These are phyloP conservation scores for Semotilus atromaculatus DNA, from an alignment of 2,797 vertebrate genomes.

Conservation along the genomic window DNA sequence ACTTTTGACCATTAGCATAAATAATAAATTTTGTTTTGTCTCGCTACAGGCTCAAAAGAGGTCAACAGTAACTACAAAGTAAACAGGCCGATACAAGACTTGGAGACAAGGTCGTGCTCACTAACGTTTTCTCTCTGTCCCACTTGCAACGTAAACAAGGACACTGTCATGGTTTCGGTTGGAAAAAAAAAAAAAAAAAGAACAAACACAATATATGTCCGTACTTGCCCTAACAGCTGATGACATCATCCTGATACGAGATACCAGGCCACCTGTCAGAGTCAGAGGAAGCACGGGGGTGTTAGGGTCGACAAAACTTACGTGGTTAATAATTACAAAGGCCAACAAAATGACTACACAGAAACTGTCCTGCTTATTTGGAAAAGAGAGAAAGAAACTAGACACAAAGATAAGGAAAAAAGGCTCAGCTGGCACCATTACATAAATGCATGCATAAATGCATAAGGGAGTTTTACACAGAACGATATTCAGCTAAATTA, in stretches of 20 bases:
- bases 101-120: neutral
- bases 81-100: conserved; percentile 8
- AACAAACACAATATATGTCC: conserved; percentile 53
- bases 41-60: neutral
- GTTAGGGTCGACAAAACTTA: neutral
- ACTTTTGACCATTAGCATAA: neutral
- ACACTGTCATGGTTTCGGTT: conserved; percentile 61
- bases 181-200: conserved; percentile 23
- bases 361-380: conserved; percentile 42
- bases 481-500: conserved; percentile 48
- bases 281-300: neutral
- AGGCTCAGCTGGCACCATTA: conserved; percentile 12
- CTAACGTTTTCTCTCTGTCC: conserved; percentile 2
- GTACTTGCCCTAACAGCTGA: conserved; percentile 55
- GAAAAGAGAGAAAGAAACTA: conserved; percentile 31
- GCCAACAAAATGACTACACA: conserved; percentile 11
- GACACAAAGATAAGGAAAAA: neutral
- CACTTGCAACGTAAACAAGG: conserved; percentile 46
- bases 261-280: conserved; percentile 67
- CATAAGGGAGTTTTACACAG: conserved; percentile 29
- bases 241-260: conserved; percentile 80
- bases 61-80: conserved; percentile 15
- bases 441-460: conserved; percentile 27
- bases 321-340: conserved; percentile 53
- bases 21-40: neutral